Percentiles rank a stretch among this genome's conserved stretches.
phyloP scores from a whole-genome alignment of 2,113 vertebrate genomes.

The Ctenomys sociabilis region DNA sequence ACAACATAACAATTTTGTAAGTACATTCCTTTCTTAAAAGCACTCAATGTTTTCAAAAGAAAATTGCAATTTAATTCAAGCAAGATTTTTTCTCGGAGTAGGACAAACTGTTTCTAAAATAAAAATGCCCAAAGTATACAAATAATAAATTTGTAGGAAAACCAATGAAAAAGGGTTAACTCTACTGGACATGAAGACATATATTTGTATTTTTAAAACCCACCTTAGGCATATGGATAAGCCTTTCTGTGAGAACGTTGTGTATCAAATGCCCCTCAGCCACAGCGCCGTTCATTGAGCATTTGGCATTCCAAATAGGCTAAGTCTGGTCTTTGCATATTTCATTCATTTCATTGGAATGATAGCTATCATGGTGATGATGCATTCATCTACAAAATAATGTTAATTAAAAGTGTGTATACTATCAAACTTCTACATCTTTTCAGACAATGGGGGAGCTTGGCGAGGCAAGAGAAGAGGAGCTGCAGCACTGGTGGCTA shows the following conservation, averaged over 20 bases:
- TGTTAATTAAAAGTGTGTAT: background rate
- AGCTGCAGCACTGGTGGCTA: no score
- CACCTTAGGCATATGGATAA: background rate
- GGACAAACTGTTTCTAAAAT: background rate
- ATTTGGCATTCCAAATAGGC: background rate
- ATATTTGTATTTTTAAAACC: background rate
- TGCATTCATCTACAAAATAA: background rate
- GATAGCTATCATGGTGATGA: background rate
- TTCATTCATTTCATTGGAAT: background rate
- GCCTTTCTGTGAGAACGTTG: background rate
- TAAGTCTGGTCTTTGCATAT: background rate
- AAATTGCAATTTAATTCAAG: background rate
- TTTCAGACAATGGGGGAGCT: no score
- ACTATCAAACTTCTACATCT: no score
- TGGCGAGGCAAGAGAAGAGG: no score
- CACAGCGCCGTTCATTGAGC: background rate
- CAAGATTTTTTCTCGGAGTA: background rate
- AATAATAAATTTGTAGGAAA: background rate
- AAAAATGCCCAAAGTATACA: background rate
- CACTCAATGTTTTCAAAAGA: background rate
- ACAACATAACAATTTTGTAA: background rate
- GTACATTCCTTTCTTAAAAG: background rate
- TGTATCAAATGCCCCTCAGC: background rate
- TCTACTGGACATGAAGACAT: background rate
- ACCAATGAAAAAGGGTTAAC: background rate